phyloP scores from a whole-genome alignment of 2,888 invertebrate species.

The Callinectes sapidus region DNA sequence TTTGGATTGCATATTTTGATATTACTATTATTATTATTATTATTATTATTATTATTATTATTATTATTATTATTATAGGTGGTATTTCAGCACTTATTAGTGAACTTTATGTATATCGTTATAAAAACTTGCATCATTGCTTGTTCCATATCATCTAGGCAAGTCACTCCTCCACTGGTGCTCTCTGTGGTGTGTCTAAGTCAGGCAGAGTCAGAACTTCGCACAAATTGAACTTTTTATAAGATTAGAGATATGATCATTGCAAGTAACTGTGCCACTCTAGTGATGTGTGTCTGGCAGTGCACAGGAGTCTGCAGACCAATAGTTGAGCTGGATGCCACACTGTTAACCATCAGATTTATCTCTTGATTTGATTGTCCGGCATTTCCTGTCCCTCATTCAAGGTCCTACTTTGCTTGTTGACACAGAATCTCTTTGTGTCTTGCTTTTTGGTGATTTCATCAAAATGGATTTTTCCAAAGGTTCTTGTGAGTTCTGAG shows the following conservation, averaged over 20 bases:
- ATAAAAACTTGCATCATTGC: neutral
- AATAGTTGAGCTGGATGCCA: neutral
- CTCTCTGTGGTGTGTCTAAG: neutral
- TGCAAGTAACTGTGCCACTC: neutral
- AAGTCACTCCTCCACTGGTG: neutral
- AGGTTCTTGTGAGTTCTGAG: constrained; percentile 47
- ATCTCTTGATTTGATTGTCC: neutral
- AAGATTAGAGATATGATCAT: neutral
- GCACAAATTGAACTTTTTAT: constrained; percentile 4
- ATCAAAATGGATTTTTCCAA: constrained; percentile 37
- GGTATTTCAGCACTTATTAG: neutral
- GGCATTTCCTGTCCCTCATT: neutral
- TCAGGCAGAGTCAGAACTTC: constrained; percentile 13
- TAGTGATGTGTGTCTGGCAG: neutral
- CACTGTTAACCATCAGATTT: neutral
- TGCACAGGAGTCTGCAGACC: neutral
- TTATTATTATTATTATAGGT: neutral
- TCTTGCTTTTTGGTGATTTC: constrained; percentile 42
- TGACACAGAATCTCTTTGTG: constrained; percentile 28
- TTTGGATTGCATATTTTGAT: neutral
- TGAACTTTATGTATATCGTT: neutral
- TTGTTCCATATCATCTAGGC: neutral
- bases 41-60: neutral
- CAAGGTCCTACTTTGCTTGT: neutral
- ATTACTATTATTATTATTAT: neutral